Evolutionary conservation across 2,888 invertebrate species (phyloP).

Genomic region (Pecten maximus): DNA sequence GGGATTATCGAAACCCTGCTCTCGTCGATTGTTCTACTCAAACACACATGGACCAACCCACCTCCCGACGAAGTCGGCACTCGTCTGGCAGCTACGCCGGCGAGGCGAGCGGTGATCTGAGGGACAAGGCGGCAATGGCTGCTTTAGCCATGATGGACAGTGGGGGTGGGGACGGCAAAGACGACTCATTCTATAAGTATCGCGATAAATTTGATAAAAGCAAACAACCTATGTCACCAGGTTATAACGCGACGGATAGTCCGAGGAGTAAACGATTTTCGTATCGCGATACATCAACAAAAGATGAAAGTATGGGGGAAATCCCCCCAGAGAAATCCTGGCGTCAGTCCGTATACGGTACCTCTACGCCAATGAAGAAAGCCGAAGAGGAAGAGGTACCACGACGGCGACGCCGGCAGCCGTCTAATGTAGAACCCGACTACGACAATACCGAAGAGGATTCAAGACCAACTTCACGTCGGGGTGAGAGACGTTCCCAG

Average conservation of each 20-base stretch:
- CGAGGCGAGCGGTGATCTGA: conserved; percentile 58
- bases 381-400: conserved; percentile 60
- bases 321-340: conserved; percentile 73
- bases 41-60: conserved; percentile 69
- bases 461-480: conserved; percentile 50
- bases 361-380: conserved; percentile 62
- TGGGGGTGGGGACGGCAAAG: conserved; percentile 50
- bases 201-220: conserved; percentile 67
- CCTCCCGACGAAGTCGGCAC: conserved; percentile 59
- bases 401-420: conserved; percentile 60
- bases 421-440: conserved; percentile 63
- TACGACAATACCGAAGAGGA: conserved; percentile 58
- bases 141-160: conserved; percentile 62
- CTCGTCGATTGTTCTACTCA: conserved; percentile 73
- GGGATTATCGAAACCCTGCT: conserved; percentile 59
- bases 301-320: conserved; percentile 66
- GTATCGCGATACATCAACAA: conserved; percentile 38
- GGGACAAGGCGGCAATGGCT: conserved; percentile 63
- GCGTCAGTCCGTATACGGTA: conserved; percentile 76
- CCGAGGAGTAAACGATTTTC: conserved; percentile 44
- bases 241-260: conserved; percentile 48
- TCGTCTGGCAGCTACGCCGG: conserved; percentile 56
- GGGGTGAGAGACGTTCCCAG: conserved; percentile 61
- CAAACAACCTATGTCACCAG: conserved; percentile 56
- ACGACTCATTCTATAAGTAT: conserved; percentile 72